Percentiles rank a stretch among this genome's conserved stretches.
phyloP scores from a whole-genome alignment of 1,140 invertebrate species.

The Drosophila kurseongensis region DNA sequence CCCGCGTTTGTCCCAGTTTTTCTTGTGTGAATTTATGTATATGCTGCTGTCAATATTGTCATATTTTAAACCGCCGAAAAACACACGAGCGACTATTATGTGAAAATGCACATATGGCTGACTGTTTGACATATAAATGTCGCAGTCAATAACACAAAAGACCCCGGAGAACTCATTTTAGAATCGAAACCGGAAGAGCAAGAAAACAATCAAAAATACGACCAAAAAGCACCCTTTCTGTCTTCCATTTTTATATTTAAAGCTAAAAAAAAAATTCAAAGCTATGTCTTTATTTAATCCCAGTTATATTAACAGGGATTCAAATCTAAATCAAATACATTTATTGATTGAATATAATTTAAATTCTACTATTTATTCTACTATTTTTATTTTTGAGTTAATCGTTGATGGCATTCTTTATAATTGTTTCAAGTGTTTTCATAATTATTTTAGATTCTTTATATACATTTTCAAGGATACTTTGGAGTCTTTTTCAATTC shows the following conservation, averaged over 20 bases:
- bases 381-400: not conserved
- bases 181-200: conserved; percentile 44
- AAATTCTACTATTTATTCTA: too few species aligned
- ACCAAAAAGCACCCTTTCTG: not conserved
- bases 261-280: too few species aligned
- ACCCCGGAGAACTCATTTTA: conserved; percentile 48
- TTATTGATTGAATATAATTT: too few species aligned
- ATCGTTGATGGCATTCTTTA: not conserved
- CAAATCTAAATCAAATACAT: too few species aligned
- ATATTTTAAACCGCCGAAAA: conserved; percentile 61
- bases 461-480: not conserved
- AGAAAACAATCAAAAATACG: not conserved
- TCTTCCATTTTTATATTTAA: too few species aligned
- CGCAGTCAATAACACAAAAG: conserved; percentile 70
- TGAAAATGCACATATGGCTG: conserved; percentile 74
- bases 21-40: conserved; percentile 20
- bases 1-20: conserved; percentile 31
- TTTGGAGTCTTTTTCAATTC: not conserved
- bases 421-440: too few species aligned
- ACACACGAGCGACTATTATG: conserved; percentile 56
- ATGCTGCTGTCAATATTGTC: conserved; percentile 50
- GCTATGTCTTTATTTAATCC: too few species aligned
- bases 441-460: not conserved
- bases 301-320: too few species aligned
- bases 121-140: conserved; percentile 66